Conservation (phyloP, 2,888 invertebrate genomes). For the Campaea margaritaria region DNA sequence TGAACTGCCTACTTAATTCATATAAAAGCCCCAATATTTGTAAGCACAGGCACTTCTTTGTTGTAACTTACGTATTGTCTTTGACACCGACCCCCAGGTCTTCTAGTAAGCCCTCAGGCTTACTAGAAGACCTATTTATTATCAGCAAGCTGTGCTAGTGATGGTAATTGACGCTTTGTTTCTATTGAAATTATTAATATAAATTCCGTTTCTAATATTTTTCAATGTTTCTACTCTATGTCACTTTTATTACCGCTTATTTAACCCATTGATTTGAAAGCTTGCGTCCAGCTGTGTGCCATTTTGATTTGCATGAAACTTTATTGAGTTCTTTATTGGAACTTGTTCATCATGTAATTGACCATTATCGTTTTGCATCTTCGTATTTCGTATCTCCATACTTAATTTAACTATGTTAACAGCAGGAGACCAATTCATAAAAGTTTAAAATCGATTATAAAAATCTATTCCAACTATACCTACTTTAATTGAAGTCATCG, state of each 20-base stretch:
- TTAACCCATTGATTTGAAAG: slow-evolving; percentile 32
- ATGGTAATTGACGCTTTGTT: too few species aligned
- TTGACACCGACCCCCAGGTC: too few species aligned
- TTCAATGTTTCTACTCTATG: neutral
- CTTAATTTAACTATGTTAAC: slow-evolving; percentile 13
- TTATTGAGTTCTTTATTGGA: slow-evolving; percentile 37
- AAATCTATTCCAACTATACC: neutral
- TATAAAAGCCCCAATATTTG: too few species aligned
- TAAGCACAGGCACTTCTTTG: too few species aligned
- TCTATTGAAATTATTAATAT: neutral
- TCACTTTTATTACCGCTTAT: slow-evolving; percentile 17
- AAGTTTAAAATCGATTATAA: slow-evolving; percentile 18
- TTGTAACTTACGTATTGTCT: too few species aligned
- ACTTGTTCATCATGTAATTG: slow-evolving; percentile 31
- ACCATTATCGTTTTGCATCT: slow-evolving; percentile 25
- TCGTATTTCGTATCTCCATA: slow-evolving; percentile 2
- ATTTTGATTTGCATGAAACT: slow-evolving; percentile 37
- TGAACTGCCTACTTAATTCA: too few species aligned
- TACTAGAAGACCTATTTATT: too few species aligned
- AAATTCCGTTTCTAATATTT: neutral
- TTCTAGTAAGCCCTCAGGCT: too few species aligned
- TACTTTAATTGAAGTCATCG: too few species aligned
- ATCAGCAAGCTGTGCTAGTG: too few species aligned
- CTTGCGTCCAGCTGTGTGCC: slow-evolving; percentile 39
- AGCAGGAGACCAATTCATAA: slow-evolving; percentile 18